Evolutionary conservation across 2,888 invertebrate species (phyloP).

Genomic region (Erannis defoliaria): DNA sequence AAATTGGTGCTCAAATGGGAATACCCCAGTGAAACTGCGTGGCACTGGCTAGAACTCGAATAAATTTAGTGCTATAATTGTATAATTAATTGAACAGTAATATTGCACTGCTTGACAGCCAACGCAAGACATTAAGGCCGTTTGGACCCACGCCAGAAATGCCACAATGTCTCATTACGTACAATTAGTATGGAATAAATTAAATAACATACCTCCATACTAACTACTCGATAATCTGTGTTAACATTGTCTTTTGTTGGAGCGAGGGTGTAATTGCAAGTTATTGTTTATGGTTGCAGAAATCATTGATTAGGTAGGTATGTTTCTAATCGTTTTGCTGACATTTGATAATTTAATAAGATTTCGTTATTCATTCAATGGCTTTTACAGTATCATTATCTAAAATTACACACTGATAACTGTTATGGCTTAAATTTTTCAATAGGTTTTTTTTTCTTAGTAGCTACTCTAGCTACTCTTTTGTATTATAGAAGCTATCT

Average conservation of each 20-base stretch:
- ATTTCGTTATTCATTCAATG: slow-evolving; percentile 43
- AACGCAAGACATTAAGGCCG: slow-evolving; percentile 41
- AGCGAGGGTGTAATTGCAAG: slow-evolving; percentile 51
- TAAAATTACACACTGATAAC: slow-evolving; percentile 9
- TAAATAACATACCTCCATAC: slow-evolving; percentile 54
- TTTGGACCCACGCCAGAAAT: slow-evolving; percentile 67
- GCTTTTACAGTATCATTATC: slow-evolving; percentile 19
- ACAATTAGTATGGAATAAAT: slow-evolving; percentile 80
- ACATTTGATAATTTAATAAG: slow-evolving; percentile 45
- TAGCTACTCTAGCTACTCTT: background rate
- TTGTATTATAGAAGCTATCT: background rate
- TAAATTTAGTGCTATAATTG: slow-evolving; percentile 14
- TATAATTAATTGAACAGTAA: slow-evolving; percentile 41
- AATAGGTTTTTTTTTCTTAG: background rate
- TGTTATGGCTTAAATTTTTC: slow-evolving; percentile 7
- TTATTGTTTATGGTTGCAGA: slow-evolving; percentile 35
- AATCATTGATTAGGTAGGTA: slow-evolving; percentile 42
- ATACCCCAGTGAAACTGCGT: too few relatives aligned
- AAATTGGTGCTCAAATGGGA: too few relatives aligned
- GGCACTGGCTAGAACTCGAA: too few relatives aligned
- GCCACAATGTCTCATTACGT: slow-evolving; percentile 73
- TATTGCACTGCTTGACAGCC: slow-evolving; percentile 38
- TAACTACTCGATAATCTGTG: slow-evolving; percentile 24
- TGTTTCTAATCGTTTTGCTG: slow-evolving; percentile 37
- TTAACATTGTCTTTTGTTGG: slow-evolving; percentile 29